Conservation (phyloP, 2,113 vertebrate species). For the Aegithalos caudatus region DNA sequence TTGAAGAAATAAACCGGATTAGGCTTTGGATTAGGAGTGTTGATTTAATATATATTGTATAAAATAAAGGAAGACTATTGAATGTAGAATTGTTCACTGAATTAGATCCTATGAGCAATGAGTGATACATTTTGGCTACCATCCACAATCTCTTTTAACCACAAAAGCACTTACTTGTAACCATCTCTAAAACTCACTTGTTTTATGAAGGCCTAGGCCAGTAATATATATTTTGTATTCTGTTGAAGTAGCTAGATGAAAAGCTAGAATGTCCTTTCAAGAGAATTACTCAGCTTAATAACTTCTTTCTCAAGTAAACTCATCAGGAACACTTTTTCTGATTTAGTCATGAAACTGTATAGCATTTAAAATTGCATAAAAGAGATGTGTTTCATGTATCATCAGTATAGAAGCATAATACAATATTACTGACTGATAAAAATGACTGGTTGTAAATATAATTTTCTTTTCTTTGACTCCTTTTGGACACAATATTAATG, state of each 20-base stretch:
- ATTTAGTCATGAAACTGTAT: not conserved
- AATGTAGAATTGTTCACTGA: not conserved
- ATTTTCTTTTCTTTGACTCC: not conserved
- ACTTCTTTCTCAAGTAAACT: not conserved
- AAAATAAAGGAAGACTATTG: not conserved
- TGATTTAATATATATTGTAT: not conserved
- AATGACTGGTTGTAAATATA: not conserved
- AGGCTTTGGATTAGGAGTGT: not conserved
- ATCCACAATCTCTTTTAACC: conserved; percentile 5
- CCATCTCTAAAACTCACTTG: not conserved
- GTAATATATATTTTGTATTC: not conserved
- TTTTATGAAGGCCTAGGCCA: not conserved
- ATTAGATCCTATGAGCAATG: not conserved
- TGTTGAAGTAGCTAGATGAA: not conserved
- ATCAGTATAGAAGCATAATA: not conserved
- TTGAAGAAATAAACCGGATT: not conserved
- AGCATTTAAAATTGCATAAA: not conserved
- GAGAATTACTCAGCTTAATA: not conserved
- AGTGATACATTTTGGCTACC: not conserved
- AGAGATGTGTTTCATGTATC: not conserved
- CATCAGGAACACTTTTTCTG: not conserved
- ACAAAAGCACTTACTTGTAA: not conserved
- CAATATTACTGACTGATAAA: not conserved
- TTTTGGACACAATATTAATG: not conserved
- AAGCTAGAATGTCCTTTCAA: conserved; percentile 2